These are phyloP conservation scores for Branchipolynoe longqiensis DNA, from an alignment of 2,888 invertebrate genomes.

Conservation along the genomic window DNA sequence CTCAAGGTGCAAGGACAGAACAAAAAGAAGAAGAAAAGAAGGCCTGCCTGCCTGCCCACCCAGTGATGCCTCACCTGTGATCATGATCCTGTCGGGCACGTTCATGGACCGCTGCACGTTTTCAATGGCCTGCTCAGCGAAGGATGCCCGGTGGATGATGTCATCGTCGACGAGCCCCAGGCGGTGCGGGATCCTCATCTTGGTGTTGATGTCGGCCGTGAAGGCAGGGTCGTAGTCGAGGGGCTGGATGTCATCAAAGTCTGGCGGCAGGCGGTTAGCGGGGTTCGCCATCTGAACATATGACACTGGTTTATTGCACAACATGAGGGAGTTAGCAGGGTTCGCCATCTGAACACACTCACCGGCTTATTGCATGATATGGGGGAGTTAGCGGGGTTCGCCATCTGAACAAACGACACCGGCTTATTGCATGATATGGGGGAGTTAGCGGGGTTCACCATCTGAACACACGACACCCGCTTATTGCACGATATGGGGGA, in stretches of 20 bases:
- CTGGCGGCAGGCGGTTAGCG: conserved; percentile 47
- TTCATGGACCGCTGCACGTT: conserved; percentile 85
- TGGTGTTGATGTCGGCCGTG: conserved; percentile 89
- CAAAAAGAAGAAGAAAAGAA: no score
- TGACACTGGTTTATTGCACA: no score
- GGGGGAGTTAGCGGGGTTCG: conserved; percentile 38
- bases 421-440: no score
- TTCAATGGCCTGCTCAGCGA: not conserved
- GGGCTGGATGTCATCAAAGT: conserved; percentile 64
- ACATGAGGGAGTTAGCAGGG: no score
- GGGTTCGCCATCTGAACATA: conserved; percentile 54
- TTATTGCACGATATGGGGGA: no score
- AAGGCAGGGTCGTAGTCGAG: conserved; percentile 87
- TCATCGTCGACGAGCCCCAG: conserved; percentile 84
- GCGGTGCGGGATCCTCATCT: conserved; percentile 91
- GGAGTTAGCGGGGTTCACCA: no score
- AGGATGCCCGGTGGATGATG: conserved; percentile 8
- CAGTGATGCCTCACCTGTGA: conserved; percentile 88
- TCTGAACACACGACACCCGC: no score
- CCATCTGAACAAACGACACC: conserved; percentile 55
- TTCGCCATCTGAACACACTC: no score
- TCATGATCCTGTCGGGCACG: conserved; percentile 95
- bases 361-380: no score
- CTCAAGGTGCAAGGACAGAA: no score
- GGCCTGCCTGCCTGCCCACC: no score